phyloP scores from a whole-genome alignment of 2,797 vertebrate genomes.

The Trachurus trachurus region DNA sequence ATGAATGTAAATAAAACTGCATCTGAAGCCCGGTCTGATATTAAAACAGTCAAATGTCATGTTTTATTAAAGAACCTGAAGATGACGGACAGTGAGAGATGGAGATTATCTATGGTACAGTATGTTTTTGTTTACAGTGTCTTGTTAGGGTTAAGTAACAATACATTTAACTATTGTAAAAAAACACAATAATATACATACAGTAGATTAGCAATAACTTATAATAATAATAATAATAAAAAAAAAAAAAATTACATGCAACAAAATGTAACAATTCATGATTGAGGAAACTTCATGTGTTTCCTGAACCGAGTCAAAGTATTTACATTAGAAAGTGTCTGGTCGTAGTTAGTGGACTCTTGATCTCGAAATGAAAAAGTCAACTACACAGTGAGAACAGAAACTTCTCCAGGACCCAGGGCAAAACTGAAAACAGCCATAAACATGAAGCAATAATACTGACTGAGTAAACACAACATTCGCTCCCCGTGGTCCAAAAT shows the following conservation, averaged over 20 bases:
- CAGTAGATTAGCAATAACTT: constrained; percentile 44
- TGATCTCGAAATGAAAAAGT: too few species aligned
- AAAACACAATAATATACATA: constrained; percentile 38
- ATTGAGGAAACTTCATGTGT: neutral
- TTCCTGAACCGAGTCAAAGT: neutral
- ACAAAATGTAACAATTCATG: constrained; percentile 8
- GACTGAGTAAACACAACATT: neutral
- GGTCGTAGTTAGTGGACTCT: neutral
- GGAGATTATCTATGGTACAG: constrained; percentile 12
- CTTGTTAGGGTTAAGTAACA: constrained; percentile 14
- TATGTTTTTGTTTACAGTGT: constrained; percentile 42
- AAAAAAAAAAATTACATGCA: constrained; percentile 37
- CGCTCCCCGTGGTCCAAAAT: too few species aligned
- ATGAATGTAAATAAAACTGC: too few species aligned
- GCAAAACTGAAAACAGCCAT: neutral
- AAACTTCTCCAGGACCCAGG: neutral
- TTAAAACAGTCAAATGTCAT: neutral
- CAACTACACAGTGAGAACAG: too few species aligned
- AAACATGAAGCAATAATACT: neutral
- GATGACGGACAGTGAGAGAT: constrained; percentile 26
- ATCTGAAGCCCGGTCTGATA: too few species aligned
- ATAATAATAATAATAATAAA: constrained; percentile 16
- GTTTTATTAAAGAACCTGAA: constrained; percentile 44
- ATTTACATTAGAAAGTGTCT: neutral
- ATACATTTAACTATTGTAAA: constrained; percentile 37